These are phyloP conservation scores for Drosophila insularis DNA, from an alignment of 1,140 invertebrate genomes.

Conservation along the genomic window DNA sequence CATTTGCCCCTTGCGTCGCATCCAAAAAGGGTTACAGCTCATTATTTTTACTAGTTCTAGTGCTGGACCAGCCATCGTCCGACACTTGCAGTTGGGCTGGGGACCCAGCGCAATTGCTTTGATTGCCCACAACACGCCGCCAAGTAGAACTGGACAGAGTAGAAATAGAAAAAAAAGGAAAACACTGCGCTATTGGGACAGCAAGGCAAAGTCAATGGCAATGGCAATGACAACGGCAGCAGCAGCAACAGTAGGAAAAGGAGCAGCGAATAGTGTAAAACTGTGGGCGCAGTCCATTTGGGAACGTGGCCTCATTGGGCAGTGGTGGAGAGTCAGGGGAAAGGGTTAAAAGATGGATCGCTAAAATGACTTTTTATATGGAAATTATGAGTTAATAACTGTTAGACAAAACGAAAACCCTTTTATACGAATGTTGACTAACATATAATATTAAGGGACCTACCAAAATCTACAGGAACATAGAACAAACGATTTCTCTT, in stretches of 20 bases:
- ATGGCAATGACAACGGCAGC: neutral
- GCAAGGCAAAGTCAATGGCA: neutral
- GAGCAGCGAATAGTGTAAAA: conserved; percentile 21
- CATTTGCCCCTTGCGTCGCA: conserved; percentile 23
- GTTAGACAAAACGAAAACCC: neutral
- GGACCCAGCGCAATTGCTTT: conserved; percentile 67
- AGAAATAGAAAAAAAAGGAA: neutral
- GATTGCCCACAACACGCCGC: conserved; percentile 70
- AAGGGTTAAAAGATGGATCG: neutral
- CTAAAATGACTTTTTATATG: neutral
- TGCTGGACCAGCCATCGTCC: conserved; percentile 17
- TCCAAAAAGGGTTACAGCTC: conserved; percentile 70
- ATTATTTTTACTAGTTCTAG: conserved; percentile 60
- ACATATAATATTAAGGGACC: too few species aligned
- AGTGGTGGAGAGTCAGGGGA: conserved; percentile 10
- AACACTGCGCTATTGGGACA: neutral
- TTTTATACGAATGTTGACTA: too few species aligned
- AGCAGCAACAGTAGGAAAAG: neutral
- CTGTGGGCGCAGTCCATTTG: conserved; percentile 56
- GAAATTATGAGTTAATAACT: too few species aligned
- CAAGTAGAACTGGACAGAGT: conserved; percentile 34
- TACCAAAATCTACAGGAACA: neutral
- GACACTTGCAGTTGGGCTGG: conserved; percentile 66
- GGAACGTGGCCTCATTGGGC: conserved; percentile 9
- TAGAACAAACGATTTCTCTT: neutral